phyloP scores from a whole-genome alignment of 2,113 vertebrate genomes.

The Crotalus tigris region DNA sequence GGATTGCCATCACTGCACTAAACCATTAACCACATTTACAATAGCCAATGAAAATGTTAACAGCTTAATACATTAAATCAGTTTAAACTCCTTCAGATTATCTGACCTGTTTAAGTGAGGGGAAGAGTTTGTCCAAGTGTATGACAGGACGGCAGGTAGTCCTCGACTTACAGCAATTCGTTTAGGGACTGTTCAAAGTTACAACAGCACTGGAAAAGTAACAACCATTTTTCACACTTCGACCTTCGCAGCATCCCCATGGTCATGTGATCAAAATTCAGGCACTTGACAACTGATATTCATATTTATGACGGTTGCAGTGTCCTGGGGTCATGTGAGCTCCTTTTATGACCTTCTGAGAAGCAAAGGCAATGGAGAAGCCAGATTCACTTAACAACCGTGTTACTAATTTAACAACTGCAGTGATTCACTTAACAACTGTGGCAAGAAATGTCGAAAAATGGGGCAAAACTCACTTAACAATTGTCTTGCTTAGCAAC shows the following conservation, averaged over 20 bases:
- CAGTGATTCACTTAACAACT: neutral
- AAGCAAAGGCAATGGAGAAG: neutral
- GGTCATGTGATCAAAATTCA: neutral
- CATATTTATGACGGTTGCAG: neutral
- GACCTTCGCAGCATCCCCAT: neutral
- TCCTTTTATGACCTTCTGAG: neutral
- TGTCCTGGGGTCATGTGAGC: neutral
- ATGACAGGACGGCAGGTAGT: neutral
- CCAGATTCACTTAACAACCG: neutral
- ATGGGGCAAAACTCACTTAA: neutral
- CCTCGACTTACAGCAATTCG: neutral
- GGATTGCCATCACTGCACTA: too few species aligned
- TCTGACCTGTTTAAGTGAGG: neutral
- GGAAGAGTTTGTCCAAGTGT: neutral
- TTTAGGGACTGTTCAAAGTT: neutral
- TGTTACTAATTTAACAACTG: neutral
- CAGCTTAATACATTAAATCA: neutral
- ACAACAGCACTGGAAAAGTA: neutral
- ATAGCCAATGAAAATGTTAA: neutral
- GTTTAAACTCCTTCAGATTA: neutral
- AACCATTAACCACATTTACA: neutral
- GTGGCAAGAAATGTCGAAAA: neutral
- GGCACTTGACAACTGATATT: neutral
- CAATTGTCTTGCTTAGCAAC: neutral
- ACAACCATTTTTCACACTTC: neutral